Percentiles rank a stretch among this genome's conserved stretches.
phyloP scores from a whole-genome alignment of 2,113 vertebrate genomes.

The Rhodinocichla rosea region DNA sequence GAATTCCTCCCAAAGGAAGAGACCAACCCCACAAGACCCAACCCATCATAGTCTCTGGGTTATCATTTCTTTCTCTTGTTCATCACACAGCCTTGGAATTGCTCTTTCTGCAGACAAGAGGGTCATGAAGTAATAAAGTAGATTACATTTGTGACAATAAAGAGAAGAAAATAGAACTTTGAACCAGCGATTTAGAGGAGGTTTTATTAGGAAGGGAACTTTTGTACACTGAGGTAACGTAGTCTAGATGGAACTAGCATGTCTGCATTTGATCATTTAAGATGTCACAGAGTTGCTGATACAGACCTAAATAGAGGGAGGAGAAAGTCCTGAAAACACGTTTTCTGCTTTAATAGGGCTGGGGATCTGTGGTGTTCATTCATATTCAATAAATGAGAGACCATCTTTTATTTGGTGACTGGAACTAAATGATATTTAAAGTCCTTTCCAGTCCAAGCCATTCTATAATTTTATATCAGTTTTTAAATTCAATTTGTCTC shows the following conservation, averaged over 20 bases:
- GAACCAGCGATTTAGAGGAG: not conserved
- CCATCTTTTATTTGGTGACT: not conserved
- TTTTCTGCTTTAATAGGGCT: not conserved
- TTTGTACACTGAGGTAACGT: not conserved
- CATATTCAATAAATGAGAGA: not conserved
- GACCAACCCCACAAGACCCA: fast-evolving
- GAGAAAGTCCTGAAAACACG: not conserved
- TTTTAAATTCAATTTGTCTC: not conserved
- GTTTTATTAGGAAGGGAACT: not conserved
- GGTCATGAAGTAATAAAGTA: not conserved
- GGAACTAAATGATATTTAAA: not conserved
- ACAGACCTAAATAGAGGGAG: not conserved
- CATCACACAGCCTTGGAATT: not conserved
- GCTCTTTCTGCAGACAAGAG: not conserved
- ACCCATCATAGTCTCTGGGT: not conserved
- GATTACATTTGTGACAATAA: not conserved
- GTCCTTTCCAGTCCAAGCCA: not conserved
- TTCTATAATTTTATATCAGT: not conserved
- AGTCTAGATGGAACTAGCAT: not conserved
- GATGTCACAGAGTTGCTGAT: not conserved
- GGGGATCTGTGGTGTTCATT: not conserved
- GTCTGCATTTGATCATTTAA: not conserved
- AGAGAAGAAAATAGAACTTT: not conserved
- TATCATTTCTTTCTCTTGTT: not conserved
- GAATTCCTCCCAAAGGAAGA: not conserved